Percentiles rank a stretch among this genome's conserved stretches.
phyloP scores from a whole-genome alignment of 2,797 vertebrate genomes.

The Sciurus carolinensis region DNA sequence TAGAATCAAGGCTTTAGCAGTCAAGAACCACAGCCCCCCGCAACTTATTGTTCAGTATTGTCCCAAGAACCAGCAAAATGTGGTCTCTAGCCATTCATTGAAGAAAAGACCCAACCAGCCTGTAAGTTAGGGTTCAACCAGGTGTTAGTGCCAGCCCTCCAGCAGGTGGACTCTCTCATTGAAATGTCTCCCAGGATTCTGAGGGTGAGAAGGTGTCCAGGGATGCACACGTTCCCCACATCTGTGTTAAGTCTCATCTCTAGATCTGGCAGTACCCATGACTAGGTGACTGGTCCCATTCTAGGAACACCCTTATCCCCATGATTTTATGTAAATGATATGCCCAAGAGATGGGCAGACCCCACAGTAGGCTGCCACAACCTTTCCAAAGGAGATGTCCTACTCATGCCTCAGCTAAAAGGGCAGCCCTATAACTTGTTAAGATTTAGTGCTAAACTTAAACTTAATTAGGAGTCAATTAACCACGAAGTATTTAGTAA shows the following conservation, averaged over 20 bases:
- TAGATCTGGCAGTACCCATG: background rate
- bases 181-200: background rate
- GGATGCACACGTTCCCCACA: background rate
- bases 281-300: background rate
- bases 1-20: background rate
- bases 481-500: conserved; percentile 32
- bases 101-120: background rate
- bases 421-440: background rate
- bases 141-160: background rate
- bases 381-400: background rate
- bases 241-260: background rate
- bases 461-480: conserved; percentile 10
- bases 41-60: background rate
- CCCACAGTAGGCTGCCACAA: background rate
- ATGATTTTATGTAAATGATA: background rate
- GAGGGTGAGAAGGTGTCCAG: background rate
- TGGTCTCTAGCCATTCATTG: background rate
- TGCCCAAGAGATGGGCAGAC: background rate
- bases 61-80: background rate
- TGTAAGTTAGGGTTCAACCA: background rate
- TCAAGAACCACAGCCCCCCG: background rate
- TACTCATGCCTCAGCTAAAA: background rate
- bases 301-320: background rate
- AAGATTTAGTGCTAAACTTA: background rate
- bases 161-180: background rate